Evolutionary conservation across 1,140 invertebrate species (phyloP).

Genomic region (Hylyphantes graminicola): DNA sequence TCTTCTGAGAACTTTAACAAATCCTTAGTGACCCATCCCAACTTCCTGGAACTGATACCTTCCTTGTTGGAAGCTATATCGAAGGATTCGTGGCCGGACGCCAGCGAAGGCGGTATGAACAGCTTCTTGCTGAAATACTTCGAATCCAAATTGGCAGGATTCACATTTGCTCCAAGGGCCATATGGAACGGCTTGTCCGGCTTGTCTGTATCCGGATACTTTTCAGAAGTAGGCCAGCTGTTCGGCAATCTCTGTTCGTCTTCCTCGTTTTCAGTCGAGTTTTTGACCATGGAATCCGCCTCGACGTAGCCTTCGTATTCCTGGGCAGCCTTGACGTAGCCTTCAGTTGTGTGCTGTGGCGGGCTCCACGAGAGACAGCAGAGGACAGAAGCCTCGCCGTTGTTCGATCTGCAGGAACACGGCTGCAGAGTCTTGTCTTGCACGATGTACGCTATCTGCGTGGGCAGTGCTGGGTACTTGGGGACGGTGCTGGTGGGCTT

Average conservation of each 20-base stretch:
- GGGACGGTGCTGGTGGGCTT: conserved; percentile 11
- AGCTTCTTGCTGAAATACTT: conserved; percentile 20
- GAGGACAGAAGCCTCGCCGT: not conserved
- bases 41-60: not conserved
- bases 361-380: conserved; percentile 24
- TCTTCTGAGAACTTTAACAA: conserved; percentile 27
- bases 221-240: conserved; percentile 10
- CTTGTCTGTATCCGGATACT: not conserved
- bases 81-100: conserved; percentile 21
- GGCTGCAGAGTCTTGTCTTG: conserved; percentile 6
- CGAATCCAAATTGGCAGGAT: conserved; percentile 18
- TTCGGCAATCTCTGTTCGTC: not conserved
- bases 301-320: conserved; percentile 40
- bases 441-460: conserved; percentile 12
- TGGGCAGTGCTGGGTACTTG: conserved; percentile 14
- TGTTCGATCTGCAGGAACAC: not conserved
- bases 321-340: conserved; percentile 10
- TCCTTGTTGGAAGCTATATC: conserved; percentile 3
- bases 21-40: conserved; percentile 38
- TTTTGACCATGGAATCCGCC: conserved; percentile 37
- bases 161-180: conserved; percentile 9
- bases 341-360: not conserved
- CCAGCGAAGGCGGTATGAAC: conserved; percentile 37
- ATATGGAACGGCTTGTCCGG: conserved; percentile 27
- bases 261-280: not conserved